Conservation (phyloP, 2,113 vertebrate species). For the Elaphurus davidianus region DNA sequence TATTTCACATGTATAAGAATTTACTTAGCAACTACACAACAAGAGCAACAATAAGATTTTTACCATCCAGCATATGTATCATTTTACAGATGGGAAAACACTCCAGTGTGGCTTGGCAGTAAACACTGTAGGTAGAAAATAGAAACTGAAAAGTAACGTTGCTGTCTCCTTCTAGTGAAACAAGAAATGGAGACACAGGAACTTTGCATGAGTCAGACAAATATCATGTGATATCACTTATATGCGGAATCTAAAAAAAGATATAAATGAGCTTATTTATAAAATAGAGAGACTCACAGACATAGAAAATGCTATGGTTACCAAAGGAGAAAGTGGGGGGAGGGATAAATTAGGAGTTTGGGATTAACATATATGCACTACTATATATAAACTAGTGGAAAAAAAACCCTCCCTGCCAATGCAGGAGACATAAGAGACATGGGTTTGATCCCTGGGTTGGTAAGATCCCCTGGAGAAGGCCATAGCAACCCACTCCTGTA, state of each 20-base stretch:
- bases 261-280: not conserved
- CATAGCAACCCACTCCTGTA: not conserved
- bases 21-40: not conserved
- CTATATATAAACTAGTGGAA: not conserved
- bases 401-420: not conserved
- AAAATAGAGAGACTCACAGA: not conserved
- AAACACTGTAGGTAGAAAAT: not conserved
- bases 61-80: not conserved
- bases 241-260: not conserved
- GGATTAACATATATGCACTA: not conserved
- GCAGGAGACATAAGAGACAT: not conserved
- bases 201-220: not conserved
- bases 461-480: not conserved
- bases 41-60: not conserved
- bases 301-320: not conserved
- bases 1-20: not conserved
- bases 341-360: not conserved
- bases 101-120: not conserved
- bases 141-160: not conserved
- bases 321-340: not conserved
- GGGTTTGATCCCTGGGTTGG: not conserved
- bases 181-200: not conserved
- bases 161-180: not conserved
- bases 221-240: not conserved
- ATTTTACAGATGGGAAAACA: not conserved